phyloP scores from a whole-genome alignment of 2,888 invertebrate genomes.

The Hypsopygia costalis region DNA sequence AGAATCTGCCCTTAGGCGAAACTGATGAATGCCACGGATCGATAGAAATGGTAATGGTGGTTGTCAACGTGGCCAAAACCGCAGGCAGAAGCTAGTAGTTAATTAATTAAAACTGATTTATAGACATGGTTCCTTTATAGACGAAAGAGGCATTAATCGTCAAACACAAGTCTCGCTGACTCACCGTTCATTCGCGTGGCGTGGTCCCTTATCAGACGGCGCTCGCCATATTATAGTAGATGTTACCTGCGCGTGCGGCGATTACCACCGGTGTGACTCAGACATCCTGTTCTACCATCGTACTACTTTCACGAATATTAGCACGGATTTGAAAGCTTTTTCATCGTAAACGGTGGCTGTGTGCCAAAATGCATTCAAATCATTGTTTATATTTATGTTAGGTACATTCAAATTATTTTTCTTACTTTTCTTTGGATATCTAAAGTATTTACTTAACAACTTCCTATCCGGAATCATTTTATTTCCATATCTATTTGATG shows the following conservation, averaged over 20 bases:
- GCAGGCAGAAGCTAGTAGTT: no score
- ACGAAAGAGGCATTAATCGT: constrained; percentile 19
- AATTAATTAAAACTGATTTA: no score
- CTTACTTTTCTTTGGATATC: background rate
- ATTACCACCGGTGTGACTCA: constrained; percentile 60
- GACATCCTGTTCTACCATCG: constrained; percentile 69
- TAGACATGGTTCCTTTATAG: constrained; percentile 14
- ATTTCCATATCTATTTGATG: constrained; percentile 20
- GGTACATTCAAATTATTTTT: background rate
- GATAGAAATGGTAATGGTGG: no score
- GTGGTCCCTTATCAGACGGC: constrained; percentile 24
- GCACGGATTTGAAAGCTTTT: constrained; percentile 37
- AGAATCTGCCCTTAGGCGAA: no score
- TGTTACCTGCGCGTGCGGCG: constrained; percentile 69
- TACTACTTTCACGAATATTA: constrained; percentile 61
- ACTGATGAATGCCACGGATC: no score
- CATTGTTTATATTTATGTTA: background rate
- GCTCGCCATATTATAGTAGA: constrained; percentile 35
- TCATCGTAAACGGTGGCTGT: constrained; percentile 12
- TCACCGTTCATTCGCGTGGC: constrained; percentile 66
- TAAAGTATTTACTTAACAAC: background rate
- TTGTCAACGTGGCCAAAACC: no score
- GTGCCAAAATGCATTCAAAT: constrained; percentile 5
- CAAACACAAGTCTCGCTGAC: constrained; percentile 32
- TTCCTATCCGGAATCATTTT: constrained; percentile 29